A percentile compares a stretch with the other conserved stretches of the same genome.
phyloP scores from a whole-genome alignment of 2,888 invertebrate species.

The Thecocarcelia acutangulata region DNA sequence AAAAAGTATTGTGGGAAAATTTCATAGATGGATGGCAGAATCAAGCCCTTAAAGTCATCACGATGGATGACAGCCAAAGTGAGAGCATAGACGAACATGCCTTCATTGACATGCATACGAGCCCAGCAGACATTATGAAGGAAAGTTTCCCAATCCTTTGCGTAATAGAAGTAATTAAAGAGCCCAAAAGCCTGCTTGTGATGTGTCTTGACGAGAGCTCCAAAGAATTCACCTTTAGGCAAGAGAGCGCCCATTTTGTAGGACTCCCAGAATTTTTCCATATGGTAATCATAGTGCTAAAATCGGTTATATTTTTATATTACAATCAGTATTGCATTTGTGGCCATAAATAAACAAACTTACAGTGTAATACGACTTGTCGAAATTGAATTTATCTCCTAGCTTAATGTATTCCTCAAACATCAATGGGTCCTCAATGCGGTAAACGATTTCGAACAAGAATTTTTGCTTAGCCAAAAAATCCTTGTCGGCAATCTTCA shows the following conservation, averaged over 20 bases:
- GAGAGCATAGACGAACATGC: conserved; percentile 85
- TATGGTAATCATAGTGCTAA: conserved; percentile 70
- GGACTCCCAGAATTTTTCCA: conserved; percentile 72
- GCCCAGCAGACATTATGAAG: conserved; percentile 86
- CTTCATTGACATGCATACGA: conserved; percentile 86
- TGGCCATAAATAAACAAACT: conserved; percentile 31
- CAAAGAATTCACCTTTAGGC: conserved; percentile 83
- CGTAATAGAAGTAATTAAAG: conserved; percentile 85
- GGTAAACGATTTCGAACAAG: conserved; percentile 74
- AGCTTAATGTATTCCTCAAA: conserved; percentile 76
- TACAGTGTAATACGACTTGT: conserved; percentile 69
- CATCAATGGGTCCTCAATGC: conserved; percentile 72
- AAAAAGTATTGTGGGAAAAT: conserved; percentile 87
- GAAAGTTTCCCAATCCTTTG: conserved; percentile 87
- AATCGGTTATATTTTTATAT: not conserved
- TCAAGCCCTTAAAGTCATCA: conserved; percentile 84
- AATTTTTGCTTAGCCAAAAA: conserved; percentile 75
- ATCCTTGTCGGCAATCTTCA: conserved; percentile 74
- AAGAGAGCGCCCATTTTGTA: conserved; percentile 80
- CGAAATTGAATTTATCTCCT: conserved; percentile 82
- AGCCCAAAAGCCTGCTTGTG: conserved; percentile 83
- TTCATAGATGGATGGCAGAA: conserved; percentile 88
- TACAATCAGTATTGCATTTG: too few relatives aligned
- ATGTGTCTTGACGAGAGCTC: conserved; percentile 82
- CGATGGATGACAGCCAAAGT: conserved; percentile 84